Evolutionary conservation across 2,113 vertebrate genomes (phyloP).

Genomic region (Sinocyclocheilus rhinocerous): DNA sequence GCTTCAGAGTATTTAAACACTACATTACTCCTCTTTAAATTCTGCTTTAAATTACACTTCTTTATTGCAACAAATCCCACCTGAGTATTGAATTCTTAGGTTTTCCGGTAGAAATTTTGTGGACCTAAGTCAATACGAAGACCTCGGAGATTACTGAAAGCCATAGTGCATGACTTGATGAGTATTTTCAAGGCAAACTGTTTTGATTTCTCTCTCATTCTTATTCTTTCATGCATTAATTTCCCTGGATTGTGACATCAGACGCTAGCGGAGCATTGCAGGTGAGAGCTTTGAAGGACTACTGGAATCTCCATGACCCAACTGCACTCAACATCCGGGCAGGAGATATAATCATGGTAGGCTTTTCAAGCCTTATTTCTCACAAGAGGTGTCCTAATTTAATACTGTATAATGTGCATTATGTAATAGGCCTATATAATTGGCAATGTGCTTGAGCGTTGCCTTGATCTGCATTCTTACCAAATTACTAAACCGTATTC

Average conservation of each 20-base stretch:
- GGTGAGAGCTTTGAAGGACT: slow-evolving; percentile 94
- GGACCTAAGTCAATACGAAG: neutral
- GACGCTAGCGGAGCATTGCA: slow-evolving; percentile 93
- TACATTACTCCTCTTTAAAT: slow-evolving; percentile 27
- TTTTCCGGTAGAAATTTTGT: neutral
- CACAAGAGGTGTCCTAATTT: slow-evolving; percentile 24
- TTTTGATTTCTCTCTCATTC: slow-evolving; percentile 9
- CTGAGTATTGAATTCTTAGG: neutral
- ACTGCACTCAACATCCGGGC: slow-evolving; percentile 93
- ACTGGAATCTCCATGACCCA: slow-evolving; percentile 95
- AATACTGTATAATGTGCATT: slow-evolving; percentile 18
- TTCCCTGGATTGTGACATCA: slow-evolving; percentile 58
- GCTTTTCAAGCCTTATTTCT: slow-evolving; percentile 16
- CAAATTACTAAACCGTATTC: neutral
- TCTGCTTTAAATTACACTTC: neutral
- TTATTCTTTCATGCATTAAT: neutral
- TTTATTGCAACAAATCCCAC: neutral
- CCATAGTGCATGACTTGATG: neutral
- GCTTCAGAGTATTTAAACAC: slow-evolving; percentile 44
- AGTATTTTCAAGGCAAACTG: neutral
- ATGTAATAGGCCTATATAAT: slow-evolving; percentile 25
- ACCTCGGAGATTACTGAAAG: neutral
- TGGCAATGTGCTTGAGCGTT: neutral
- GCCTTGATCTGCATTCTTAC: neutral
- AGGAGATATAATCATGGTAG: slow-evolving; percentile 92